Evolutionary conservation across 2,113 vertebrate genomes (phyloP), one percentile per base, ranked within the genome.

Genomic region (Pipa parva): DNA sequence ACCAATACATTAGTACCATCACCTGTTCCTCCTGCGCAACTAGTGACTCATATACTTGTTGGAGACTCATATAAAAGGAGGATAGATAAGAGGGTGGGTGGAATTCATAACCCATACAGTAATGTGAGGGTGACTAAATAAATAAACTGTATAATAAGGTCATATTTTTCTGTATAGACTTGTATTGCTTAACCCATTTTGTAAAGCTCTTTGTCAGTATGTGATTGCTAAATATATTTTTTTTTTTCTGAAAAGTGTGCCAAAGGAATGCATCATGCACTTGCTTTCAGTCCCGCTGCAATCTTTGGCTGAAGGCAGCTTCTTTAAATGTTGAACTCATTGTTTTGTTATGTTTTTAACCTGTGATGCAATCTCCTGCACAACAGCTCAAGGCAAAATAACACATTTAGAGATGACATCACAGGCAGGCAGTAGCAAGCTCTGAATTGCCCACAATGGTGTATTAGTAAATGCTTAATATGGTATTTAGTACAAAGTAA

Each of bases 371-470:
- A 68, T 51, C 31, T 52, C 13, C 21, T 3, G 11, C 39, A 50
- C 48, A 60, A 28, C 37, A 59, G 56, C 65, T 25, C 28, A 18
- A 49, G 24, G 65, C 65, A 33, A 59, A 15, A 68, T 68, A 31
- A 68, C 31, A 59, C 48, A 60, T 39, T 21, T 24, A 37, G 24
- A 28, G 31, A 60, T 68, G 56, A 68, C 65, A 68, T 68, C 56
- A 68, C 39, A 56, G 56, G 46, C 65, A 68, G 48, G 65, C 48
- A 51, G 28, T 25, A 42, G 33, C 65, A 68, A 68, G 65, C 46
- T 28, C 29, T 22, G 10, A 25, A 52, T 26, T 60, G 46, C 56
- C 63, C 65, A 60, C 46, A 60, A n/a, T 56, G 37, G 46, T 52
- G 24, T 37, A 68, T 52, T 28, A 59, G 55, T 18, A 26, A 37